Conservation (phyloP, 1,140 invertebrate genomes). For the Psix sp. region DNA sequence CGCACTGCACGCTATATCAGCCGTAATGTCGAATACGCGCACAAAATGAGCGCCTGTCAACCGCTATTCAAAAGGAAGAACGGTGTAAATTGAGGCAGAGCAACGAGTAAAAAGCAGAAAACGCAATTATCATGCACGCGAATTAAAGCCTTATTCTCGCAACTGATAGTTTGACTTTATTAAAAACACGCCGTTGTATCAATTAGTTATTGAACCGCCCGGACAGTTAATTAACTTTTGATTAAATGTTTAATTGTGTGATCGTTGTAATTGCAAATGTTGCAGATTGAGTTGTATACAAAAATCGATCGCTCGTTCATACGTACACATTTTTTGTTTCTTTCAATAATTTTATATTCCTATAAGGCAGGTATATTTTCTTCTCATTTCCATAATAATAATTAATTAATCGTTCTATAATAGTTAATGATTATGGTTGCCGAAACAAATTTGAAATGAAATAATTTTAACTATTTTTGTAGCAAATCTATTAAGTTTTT, state of each 20-base stretch:
- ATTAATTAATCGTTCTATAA: no score
- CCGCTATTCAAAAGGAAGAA: constrained; percentile 60
- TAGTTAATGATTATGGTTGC: no score
- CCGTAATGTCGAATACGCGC: constrained; percentile 60
- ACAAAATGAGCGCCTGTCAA: constrained; percentile 64
- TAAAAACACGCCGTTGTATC: constrained; percentile 49
- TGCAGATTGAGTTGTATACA: constrained; percentile 43
- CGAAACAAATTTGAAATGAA: no score
- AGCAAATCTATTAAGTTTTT: no score
- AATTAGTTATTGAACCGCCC: constrained; percentile 39
- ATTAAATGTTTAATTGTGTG: constrained; percentile 44
- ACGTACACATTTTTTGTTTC: neutral
- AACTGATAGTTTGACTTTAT: constrained; percentile 55
- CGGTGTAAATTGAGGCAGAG: constrained; percentile 60
- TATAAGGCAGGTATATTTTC: neutral
- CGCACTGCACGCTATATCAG: constrained; percentile 60
- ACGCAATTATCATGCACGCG: constrained; percentile 58
- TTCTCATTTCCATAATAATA: neutral
- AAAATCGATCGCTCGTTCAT: neutral
- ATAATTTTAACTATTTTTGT: no score
- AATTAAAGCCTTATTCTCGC: constrained; percentile 47
- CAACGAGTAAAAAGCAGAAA: constrained; percentile 52
- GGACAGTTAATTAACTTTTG: constrained; percentile 48
- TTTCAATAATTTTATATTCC: no score
- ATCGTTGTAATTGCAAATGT: constrained; percentile 31